Percentiles rank a stretch among this genome's conserved stretches.
Evolutionary conservation across 92 coral and sea anemone species (phyloP).

Genomic region (Isaurus tuberculatus): DNA sequence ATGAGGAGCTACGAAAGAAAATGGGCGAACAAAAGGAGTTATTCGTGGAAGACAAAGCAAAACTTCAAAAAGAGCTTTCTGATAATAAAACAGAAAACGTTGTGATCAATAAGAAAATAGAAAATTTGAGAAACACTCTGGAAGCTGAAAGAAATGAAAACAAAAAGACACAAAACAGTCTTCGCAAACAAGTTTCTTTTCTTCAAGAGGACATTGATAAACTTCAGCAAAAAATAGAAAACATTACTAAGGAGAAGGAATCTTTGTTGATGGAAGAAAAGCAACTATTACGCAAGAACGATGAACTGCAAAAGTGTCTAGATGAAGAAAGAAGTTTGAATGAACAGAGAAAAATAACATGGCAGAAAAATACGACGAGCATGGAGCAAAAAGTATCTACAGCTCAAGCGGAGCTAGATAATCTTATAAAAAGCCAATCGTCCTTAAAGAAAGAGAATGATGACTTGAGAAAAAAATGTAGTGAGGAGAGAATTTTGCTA

Average conservation of each 20-base stretch:
- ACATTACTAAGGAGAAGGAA: not conserved
- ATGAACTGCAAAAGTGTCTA: not conserved
- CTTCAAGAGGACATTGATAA: constrained; percentile 58
- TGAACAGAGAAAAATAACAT: not conserved
- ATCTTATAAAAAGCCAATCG: not conserved
- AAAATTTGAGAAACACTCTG: constrained; percentile 54
- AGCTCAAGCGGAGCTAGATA: not conserved
- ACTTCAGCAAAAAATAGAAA: constrained; percentile 8
- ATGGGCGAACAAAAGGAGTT: constrained; percentile 16
- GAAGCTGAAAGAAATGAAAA: constrained; percentile 66
- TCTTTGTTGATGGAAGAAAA: constrained; percentile 13
- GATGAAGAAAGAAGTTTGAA: constrained; percentile 5
- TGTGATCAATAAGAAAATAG: constrained; percentile 59
- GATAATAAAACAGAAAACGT: constrained; percentile 46
- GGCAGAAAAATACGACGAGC: constrained; percentile 4
- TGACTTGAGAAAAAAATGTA: not conserved
- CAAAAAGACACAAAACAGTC: constrained; percentile 39
- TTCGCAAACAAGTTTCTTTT: constrained; percentile 51
- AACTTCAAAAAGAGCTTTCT: constrained; percentile 23
- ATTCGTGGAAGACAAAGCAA: not conserved
- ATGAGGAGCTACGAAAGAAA: not conserved
- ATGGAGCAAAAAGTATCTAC: constrained; percentile 1
- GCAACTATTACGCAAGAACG: constrained; percentile 2
- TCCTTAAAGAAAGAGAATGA: constrained; percentile 17
- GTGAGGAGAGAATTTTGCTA: not conserved